Percentiles rank a stretch among this genome's conserved stretches.
Evolutionary conservation across 2,888 invertebrate genomes (phyloP).

Genomic region (Salpingus planirostris): DNA sequence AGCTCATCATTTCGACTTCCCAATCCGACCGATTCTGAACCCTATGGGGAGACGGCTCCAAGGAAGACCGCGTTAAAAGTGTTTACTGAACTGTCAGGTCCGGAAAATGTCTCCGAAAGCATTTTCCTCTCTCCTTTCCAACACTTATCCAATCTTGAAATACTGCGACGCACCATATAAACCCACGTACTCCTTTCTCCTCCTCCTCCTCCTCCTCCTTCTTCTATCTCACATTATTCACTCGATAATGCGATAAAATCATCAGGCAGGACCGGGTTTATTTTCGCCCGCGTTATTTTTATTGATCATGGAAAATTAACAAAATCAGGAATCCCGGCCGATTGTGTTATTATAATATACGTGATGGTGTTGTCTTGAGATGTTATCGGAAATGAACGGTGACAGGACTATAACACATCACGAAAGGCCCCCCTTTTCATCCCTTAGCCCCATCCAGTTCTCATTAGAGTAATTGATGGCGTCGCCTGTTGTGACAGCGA

Average conservation of each 20-base stretch:
- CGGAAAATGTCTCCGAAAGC: slow-evolving; percentile 42
- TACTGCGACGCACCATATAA: too few species aligned
- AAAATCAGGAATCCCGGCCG: too few species aligned
- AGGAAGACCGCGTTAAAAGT: slow-evolving; percentile 32
- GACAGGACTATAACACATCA: slow-evolving; percentile 28
- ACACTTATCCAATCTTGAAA: slow-evolving; percentile 43
- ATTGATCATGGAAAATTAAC: too few species aligned
- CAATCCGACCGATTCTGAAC: slow-evolving; percentile 24
- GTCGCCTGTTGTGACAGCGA: slow-evolving; percentile 39
- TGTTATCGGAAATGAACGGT: slow-evolving; percentile 39
- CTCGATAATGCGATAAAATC: too few species aligned
- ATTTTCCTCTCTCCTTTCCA: slow-evolving; percentile 33
- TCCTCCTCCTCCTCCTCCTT: too few species aligned
- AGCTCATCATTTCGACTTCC: slow-evolving; percentile 39
- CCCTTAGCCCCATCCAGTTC: slow-evolving; percentile 30
- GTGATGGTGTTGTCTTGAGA: slow-evolving; percentile 32
- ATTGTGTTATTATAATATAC: too few species aligned
- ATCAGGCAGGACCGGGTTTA: too few species aligned
- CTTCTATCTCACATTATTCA: too few species aligned
- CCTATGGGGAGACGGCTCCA: slow-evolving; percentile 19
- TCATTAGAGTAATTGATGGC: slow-evolving; percentile 42
- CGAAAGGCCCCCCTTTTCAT: slow-evolving; percentile 20
- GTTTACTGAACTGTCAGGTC: slow-evolving; percentile 43
- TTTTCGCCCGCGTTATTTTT: too few species aligned
- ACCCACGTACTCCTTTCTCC: too few species aligned